These are phyloP conservation scores for Maccullochella peelii DNA, from an alignment of 2,113 vertebrate genomes.

Conservation along the genomic window DNA sequence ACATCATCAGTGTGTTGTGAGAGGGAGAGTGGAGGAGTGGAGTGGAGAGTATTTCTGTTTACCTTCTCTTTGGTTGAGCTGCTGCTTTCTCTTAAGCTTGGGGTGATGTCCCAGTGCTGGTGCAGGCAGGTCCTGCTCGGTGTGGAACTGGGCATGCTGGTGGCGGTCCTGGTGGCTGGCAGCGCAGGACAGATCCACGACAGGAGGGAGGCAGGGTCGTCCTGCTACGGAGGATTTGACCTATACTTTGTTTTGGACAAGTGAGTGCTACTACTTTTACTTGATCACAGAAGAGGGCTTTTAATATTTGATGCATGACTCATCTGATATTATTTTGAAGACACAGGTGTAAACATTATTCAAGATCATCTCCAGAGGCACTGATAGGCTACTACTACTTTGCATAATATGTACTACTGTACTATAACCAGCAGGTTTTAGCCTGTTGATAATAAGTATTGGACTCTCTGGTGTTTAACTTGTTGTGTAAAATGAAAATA, in stretches of 20 bases:
- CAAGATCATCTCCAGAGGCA: not conserved
- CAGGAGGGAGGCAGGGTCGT: constrained; percentile 83
- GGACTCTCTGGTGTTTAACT: not conserved
- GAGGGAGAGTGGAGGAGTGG: constrained; percentile 2
- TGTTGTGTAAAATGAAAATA: not conserved
- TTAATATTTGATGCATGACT: constrained; percentile 23
- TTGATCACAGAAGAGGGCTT: not conserved
- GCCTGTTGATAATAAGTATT: not conserved
- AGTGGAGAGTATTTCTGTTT: constrained; percentile 26
- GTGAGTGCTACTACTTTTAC: constrained; percentile 85
- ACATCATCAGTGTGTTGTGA: constrained; percentile 33
- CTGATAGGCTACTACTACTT: not conserved
- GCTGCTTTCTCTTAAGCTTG: constrained; percentile 19
- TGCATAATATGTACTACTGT: constrained; percentile 8
- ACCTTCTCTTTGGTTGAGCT: constrained; percentile 12
- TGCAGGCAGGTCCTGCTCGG: constrained; percentile 69
- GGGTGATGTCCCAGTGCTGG: constrained; percentile 71
- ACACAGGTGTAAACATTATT: constrained; percentile 42
- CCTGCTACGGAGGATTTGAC: constrained; percentile 97
- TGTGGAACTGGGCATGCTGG: constrained; percentile 71
- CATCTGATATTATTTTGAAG: constrained; percentile 20
- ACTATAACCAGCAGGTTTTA: not conserved
- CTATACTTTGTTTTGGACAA: constrained; percentile 98
- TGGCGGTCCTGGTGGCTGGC: constrained; percentile 64
- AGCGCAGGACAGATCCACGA: constrained; percentile 78